Evolutionary conservation across 2,888 invertebrate species (phyloP).

Genomic region (Augiades crinisus): DNA sequence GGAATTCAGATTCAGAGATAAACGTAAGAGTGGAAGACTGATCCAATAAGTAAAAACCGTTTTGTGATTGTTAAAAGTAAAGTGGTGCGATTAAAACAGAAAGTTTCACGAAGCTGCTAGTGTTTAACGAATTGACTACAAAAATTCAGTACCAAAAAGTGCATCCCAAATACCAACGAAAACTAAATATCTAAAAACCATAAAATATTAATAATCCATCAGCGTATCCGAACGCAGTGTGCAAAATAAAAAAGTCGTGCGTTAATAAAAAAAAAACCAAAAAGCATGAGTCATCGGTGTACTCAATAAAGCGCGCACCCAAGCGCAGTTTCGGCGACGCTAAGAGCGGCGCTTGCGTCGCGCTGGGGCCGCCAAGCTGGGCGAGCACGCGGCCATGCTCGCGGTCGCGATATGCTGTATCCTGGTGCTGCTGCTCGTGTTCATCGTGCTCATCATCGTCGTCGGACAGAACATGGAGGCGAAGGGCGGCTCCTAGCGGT

Average conservation of each 20-base stretch:
- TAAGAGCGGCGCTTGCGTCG: conserved; percentile 59
- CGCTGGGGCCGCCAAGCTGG: conserved; percentile 71
- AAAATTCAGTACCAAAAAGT: not conserved
- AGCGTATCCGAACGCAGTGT: not conserved
- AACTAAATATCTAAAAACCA: not conserved
- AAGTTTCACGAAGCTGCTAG: not conserved
- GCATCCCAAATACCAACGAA: no score
- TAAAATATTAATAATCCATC: no score
- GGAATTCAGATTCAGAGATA: conserved; percentile 4
- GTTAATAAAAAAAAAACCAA: conserved; percentile 9
- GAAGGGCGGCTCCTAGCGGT: conserved; percentile 79
- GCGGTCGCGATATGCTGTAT: conserved; percentile 93
- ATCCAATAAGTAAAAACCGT: no score
- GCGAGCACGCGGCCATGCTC: conserved; percentile 85
- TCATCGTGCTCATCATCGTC: conserved; percentile 91
- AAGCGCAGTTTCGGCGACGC: conserved; percentile 57
- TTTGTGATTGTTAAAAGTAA: no score
- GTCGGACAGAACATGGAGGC: conserved; percentile 88
- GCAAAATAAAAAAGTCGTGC: not conserved
- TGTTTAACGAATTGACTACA: not conserved
- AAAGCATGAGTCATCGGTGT: conserved; percentile 7
- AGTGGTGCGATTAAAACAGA: not conserved
- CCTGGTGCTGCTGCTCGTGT: conserved; percentile 89
- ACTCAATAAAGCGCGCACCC: conserved; percentile 43
- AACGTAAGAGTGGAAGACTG: no score